Base-by-base conservation (phyloP, 2,113 vertebrate species). In the Nyctereutes procyonoides region DNA sequence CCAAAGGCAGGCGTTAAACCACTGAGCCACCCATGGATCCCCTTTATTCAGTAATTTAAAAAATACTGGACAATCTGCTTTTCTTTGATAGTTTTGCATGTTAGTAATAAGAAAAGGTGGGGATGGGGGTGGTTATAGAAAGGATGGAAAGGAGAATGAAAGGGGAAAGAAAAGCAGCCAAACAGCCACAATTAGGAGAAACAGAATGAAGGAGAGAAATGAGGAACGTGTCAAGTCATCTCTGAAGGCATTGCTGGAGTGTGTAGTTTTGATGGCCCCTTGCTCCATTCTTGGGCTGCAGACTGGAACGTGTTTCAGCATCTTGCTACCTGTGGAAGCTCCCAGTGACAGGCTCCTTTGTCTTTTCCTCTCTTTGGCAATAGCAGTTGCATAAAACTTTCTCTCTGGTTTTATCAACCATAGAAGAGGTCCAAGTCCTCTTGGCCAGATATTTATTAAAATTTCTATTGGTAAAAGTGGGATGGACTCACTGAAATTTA, bases 381-480 rank as follows among this genome's bases (percentile, higher is more conserved):
- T 6, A 53, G 14, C 4, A 30, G 38, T 30, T 79, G 30, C 51
- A 55, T 17, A 35, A 74, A 84, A 55, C 38, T 65, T 76, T 85
- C 38, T 26, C 73, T 62, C 79, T 67, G 74, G 77, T 93, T 95
- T 95, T 74, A 82, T 89, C 94, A 86, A 38, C 79, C 24, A 8
- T 65, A 74, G 81, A 67, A 7, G 10, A 32, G 8, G 14, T 79
- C 56, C 26, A 63, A 43, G 5, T 69, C n/a, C 28, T 93, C 87
- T 93, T 71, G 35, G 5, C 74, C 92, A 81, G 74, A 32, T 22
- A 67, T 74, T 24, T 6, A 76, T 51, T 56, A 91, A 96, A 95
- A 69, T 22, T 20, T 63, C 7, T 30, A 43, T 60, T 65, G 51
- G 58, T 62, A 67, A 69, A 85, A 56, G 89, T n/a, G 35, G 38